Percentiles rank a stretch among this genome's conserved stretches.
Conservation (phyloP, 2,888 invertebrate genomes). For the Linnaemya tessellans region DNA sequence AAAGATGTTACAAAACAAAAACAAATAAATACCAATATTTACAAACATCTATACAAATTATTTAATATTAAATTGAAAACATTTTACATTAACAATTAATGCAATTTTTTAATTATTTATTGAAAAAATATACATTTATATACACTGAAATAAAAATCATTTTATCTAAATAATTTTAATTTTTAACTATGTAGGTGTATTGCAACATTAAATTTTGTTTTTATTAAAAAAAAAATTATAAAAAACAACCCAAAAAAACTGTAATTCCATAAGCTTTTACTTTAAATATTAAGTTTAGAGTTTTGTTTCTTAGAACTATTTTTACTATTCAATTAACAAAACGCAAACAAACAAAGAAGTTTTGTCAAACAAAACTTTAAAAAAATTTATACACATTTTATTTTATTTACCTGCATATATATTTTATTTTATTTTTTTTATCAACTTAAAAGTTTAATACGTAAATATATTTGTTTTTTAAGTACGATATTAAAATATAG, state of each 20-base stretch:
- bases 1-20: constrained; percentile 45
- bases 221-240: constrained; percentile 57
- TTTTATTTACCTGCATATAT: constrained; percentile 41
- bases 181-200: constrained; percentile 28
- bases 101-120: constrained; percentile 59
- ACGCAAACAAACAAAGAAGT: constrained; percentile 51
- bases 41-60: constrained; percentile 22
- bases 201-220: constrained; percentile 44
- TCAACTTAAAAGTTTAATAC: constrained; percentile 37
- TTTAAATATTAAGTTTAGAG: constrained; percentile 69
- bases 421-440: too few relatives aligned
- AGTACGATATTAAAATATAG: constrained; percentile 57
- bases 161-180: constrained; percentile 54
- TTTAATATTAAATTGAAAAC: constrained; percentile 24
- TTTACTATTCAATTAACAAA: constrained; percentile 69
- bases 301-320: constrained; percentile 74
- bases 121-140: constrained; percentile 57
- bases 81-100: constrained; percentile 51
- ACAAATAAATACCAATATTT: constrained; percentile 40
- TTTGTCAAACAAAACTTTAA: constrained; percentile 68
- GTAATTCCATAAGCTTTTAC: constrained; percentile 75
- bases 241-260: constrained; percentile 61
- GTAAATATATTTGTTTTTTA: constrained; percentile 16
- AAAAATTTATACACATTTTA: constrained; percentile 53
- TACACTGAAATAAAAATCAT: constrained; percentile 29